A percentile compares a stretch with the other conserved stretches of the same genome.
Conservation (phyloP, 2,113 vertebrate genomes). For the Zosterops japonicus region DNA sequence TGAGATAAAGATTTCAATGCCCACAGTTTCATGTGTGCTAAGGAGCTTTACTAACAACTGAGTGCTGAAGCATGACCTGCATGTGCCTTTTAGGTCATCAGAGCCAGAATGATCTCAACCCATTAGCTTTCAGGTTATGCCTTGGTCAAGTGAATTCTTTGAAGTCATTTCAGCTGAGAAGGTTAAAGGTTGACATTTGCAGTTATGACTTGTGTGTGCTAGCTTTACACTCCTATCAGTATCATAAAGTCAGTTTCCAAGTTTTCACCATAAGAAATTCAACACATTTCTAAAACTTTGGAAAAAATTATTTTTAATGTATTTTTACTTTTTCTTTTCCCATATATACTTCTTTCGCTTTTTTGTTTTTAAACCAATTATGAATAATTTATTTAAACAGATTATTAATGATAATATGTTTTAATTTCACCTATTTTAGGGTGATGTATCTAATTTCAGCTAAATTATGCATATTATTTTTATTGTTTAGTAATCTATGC, state of each 20-base stretch:
- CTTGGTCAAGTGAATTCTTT: conserved; percentile 27
- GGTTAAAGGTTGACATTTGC: conserved; percentile 41
- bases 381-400: neutral
- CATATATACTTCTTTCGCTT: neutral
- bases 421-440: neutral
- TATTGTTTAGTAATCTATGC: neutral
- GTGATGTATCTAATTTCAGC: neutral
- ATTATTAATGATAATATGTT: neutral
- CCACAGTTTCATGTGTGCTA: neutral
- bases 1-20: conserved; percentile 31
- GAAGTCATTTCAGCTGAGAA: conserved; percentile 33
- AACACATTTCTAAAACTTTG: neutral
- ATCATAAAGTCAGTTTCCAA: neutral
- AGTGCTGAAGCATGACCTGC: conserved; percentile 13
- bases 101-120: conserved; percentile 21
- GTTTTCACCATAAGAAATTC: neutral
- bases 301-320: neutral
- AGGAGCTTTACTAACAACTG: conserved; percentile 18
- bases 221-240: neutral
- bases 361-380: neutral
- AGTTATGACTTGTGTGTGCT: conserved; percentile 4
- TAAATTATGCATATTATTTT: neutral
- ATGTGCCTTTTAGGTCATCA: neutral
- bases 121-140: conserved; percentile 30
- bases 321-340: neutral